Conservation (phyloP, 2,888 invertebrate genomes). For the Crioceris asparagi region DNA sequence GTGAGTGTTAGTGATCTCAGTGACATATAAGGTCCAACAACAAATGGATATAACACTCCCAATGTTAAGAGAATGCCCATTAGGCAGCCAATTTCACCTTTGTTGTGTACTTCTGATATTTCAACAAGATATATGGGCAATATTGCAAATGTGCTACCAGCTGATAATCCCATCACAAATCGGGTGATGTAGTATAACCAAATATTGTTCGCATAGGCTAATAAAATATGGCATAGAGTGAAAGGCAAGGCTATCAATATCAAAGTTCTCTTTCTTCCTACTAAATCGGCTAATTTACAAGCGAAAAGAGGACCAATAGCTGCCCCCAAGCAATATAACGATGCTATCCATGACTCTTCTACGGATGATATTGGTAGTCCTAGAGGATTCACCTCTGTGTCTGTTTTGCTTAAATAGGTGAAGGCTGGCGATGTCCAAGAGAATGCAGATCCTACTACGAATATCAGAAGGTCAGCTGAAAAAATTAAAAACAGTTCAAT, state of each 20-base stretch:
- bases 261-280: slow-evolving; percentile 55
- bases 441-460: slow-evolving; percentile 16
- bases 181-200: slow-evolving; percentile 40
- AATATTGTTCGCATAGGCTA: slow-evolving; percentile 14
- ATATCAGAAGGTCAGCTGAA: slow-evolving; percentile 7
- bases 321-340: slow-evolving; percentile 16
- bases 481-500: no score
- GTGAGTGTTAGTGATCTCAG: slow-evolving; percentile 19
- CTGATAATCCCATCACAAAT: slow-evolving; percentile 50
- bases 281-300: slow-evolving; percentile 11
- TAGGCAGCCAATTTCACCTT: slow-evolving; percentile 60
- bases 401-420: slow-evolving; percentile 16
- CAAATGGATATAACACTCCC: slow-evolving; percentile 57
- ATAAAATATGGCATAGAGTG: slow-evolving; percentile 36
- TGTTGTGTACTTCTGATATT: slow-evolving; percentile 63
- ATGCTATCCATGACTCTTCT: slow-evolving; percentile 18
- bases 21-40: slow-evolving; percentile 47
- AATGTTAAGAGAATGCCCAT: slow-evolving; percentile 57
- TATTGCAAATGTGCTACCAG: slow-evolving; percentile 58
- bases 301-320: slow-evolving; percentile 14
- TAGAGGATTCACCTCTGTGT: slow-evolving; percentile 8
- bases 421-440: slow-evolving; percentile 26
- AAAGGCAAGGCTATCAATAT: slow-evolving; percentile 52
- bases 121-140: slow-evolving; percentile 80
- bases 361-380: slow-evolving; percentile 6